These are phyloP conservation scores for Chroicocephalus ridibundus DNA, from an alignment of 2,113 vertebrate species.

Conservation along the genomic window DNA sequence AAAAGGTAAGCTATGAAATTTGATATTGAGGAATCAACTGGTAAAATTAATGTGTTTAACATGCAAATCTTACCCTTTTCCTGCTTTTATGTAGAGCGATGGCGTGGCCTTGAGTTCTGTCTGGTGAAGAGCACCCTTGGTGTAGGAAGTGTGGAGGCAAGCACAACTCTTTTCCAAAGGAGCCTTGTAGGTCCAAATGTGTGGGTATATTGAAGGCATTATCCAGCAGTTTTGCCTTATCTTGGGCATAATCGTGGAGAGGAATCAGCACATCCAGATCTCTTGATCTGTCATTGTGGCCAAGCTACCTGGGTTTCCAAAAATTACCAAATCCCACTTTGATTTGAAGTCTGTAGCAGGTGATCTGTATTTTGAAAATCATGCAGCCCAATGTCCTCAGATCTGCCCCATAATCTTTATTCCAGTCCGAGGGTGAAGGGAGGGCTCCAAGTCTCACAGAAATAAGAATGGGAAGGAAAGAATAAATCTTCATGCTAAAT, in stretches of 20 bases:
- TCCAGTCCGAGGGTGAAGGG: background rate
- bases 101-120: fast-evolving
- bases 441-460: background rate
- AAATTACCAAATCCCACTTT: background rate
- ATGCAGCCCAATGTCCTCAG: background rate
- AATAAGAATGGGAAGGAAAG: background rate
- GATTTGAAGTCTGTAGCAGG: background rate
- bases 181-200: fast-evolving
- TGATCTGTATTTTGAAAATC: background rate
- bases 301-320: background rate
- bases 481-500: background rate
- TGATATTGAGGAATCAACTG: background rate
- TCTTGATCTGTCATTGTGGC: background rate
- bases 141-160: background rate
- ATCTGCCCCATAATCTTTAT: background rate
- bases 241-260: background rate
- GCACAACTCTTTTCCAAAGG: background rate
- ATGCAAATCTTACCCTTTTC: background rate
- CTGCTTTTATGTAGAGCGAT: background rate
- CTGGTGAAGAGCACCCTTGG: background rate
- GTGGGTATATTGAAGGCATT: background rate
- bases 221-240: background rate
- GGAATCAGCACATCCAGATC: background rate
- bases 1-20: background rate
- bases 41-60: background rate